Conservation (phyloP, 2,888 invertebrate genomes). For the Megastigmus dorsalis region DNA sequence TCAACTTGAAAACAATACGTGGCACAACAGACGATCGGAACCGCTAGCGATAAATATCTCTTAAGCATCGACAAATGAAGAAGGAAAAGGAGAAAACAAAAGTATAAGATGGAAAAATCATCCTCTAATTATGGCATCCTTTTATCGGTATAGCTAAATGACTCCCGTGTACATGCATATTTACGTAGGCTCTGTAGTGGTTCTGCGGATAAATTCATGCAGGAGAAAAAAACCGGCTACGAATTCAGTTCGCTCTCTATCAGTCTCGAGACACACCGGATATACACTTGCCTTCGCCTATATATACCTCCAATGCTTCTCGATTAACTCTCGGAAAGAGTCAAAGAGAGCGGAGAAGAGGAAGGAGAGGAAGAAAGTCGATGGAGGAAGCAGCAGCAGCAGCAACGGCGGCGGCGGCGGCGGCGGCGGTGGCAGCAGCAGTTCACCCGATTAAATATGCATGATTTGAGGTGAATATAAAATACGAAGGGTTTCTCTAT, state of each 20-base stretch:
- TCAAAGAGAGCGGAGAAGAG: constrained; percentile 1
- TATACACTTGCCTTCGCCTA: too few species aligned
- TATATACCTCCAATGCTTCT: background rate
- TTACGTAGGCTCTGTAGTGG: background rate
- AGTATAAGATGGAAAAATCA: background rate
- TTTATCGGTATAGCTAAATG: background rate
- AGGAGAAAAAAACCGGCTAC: background rate
- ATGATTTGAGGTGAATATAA: constrained; percentile 70
- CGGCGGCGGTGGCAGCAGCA: too few species aligned
- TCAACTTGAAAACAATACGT: background rate
- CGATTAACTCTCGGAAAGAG: constrained; percentile 64
- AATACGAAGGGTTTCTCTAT: constrained; percentile 60
- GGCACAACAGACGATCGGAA: background rate
- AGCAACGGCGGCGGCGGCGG: too few species aligned
- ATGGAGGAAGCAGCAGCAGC: constrained; percentile 59
- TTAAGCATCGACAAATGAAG: background rate
- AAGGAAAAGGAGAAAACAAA: background rate
- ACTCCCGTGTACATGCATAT: too few species aligned
- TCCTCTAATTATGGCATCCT: background rate
- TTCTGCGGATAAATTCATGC: background rate
- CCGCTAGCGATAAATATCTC: background rate
- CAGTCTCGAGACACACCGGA: background rate
- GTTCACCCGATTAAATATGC: constrained; percentile 69
- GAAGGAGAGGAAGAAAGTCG: constrained; percentile 60
- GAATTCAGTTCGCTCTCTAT: background rate